Evolutionary conservation across 2,888 invertebrate genomes (phyloP).

Genomic region (Apoda limacodes): DNA sequence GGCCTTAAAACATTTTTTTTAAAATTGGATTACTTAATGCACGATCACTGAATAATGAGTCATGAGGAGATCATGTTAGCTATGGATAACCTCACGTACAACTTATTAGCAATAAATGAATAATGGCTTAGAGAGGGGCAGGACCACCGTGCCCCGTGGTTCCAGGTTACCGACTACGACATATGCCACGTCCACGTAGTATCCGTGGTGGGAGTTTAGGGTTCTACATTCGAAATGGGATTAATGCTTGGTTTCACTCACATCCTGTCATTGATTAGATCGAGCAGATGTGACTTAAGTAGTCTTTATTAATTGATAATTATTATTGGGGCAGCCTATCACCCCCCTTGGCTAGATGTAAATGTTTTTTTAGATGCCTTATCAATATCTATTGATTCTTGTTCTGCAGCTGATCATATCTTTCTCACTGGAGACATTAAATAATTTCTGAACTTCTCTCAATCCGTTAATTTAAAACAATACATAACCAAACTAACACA

Average conservation of each 20-base stretch:
- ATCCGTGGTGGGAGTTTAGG: constrained; percentile 4
- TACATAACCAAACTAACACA: too few species aligned
- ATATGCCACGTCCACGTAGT: background rate
- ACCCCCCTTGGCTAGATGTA: too few species aligned
- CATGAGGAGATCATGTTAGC: constrained; percentile 4
- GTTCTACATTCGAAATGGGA: too few species aligned
- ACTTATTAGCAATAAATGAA: constrained; percentile 8
- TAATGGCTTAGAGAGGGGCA: constrained; percentile 4
- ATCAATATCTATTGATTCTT: too few species aligned
- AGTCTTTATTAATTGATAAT: too few species aligned
- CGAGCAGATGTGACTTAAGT: constrained; percentile 7
- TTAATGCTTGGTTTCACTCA: background rate
- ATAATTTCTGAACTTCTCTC: too few species aligned
- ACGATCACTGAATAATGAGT: constrained; percentile 2
- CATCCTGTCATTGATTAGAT: background rate
- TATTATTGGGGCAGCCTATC: too few species aligned
- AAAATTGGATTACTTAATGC: constrained; percentile 1
- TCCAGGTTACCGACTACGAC: constrained; percentile 1
- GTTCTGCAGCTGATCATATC: too few species aligned
- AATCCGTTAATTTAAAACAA: too few species aligned
- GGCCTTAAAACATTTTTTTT: too few species aligned
- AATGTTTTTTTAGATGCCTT: too few species aligned
- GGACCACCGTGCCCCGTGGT: constrained; percentile 1
- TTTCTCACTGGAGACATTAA: too few species aligned
- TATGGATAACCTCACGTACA: background rate